Evolutionary conservation across 2,888 invertebrate species (phyloP), one percentile per base, ranked within the genome.

Genomic region (Cheilosia vulpina): DNA sequence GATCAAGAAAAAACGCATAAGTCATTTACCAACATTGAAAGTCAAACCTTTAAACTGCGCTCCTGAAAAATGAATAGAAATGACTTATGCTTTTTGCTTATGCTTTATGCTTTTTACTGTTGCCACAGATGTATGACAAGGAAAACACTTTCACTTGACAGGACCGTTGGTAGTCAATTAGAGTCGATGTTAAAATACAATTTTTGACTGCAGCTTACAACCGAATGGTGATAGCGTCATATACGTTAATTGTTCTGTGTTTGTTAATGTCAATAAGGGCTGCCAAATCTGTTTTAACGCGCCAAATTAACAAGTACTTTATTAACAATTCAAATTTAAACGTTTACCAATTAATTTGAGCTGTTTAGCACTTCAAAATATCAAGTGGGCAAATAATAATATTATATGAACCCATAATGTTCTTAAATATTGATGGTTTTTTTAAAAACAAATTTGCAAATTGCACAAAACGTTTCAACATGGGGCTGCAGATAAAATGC

Each of bases 331-430:
- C 38, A 19, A 45, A 55, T 43, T 13, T 63, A 65, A 55, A 43
- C 53, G 63, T 63, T 45, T 21, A 24, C 55, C 63, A 63, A 65
- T 55, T 55, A 73, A 73, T 73, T 65, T 73, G 13, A 34, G 5
- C 38, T 38, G 45, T 13, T 73, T 73, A 73, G 24, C 73, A 73
- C 63, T 31, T 62, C 13, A 4, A 15, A 50, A 52, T 52, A 41
- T 21, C 15, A 13, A 38, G 19, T 53, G 53, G 21, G 53, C 31
- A 52, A 72, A 72, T 60, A 58, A 38, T 9, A 41, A 24, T 9
- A 19, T 11, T 50, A 50, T 3, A 9, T 17, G 7, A 45, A 31
- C 1, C n/a, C 19, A 11, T 27, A 27, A 24, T 17, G 50, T 21
- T 7, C 45, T 45, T 60, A n/a, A 24, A 2, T 4, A 2, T 27